A percentile compares a stretch with the other conserved stretches of the same genome.
Evolutionary conservation across 2,797 vertebrate species (phyloP).

Genomic region (Pterois miles): DNA sequence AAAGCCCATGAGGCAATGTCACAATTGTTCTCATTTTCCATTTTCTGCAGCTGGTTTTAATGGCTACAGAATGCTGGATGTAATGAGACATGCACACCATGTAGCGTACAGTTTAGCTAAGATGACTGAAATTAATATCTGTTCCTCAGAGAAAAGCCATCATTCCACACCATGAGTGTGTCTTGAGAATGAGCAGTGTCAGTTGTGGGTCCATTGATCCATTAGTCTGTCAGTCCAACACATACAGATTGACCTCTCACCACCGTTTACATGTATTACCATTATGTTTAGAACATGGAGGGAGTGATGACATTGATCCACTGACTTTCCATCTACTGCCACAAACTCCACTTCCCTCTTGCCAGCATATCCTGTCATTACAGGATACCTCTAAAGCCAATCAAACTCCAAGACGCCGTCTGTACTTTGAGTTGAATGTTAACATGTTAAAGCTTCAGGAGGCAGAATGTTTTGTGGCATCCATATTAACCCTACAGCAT

Average conservation of each 20-base stretch:
- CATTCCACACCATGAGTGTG: neutral
- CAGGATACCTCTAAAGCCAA: neutral
- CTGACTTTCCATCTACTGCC: neutral
- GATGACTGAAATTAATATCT: constrained; percentile 36
- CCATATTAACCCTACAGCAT: too few relatives aligned
- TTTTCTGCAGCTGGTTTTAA: constrained; percentile 49
- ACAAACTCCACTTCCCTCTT: neutral
- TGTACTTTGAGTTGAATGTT: neutral
- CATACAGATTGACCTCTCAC: neutral
- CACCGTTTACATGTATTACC: neutral
- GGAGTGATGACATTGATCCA: constrained; percentile 6
- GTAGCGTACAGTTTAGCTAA: constrained; percentile 13
- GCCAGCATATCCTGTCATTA: neutral
- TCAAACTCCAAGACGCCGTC: neutral
- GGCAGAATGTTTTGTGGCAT: too few relatives aligned
- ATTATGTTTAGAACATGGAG: constrained; percentile 7
- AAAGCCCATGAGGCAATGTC: constrained; percentile 31
- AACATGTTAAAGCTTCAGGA: neutral
- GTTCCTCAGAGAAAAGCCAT: constrained; percentile 12
- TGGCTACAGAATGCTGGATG: constrained; percentile 9
- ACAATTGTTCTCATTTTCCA: constrained; percentile 48
- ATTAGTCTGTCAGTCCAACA: constrained; percentile 8
- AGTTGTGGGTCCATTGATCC: neutral
- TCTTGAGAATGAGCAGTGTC: constrained; percentile 14
- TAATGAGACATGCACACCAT: constrained; percentile 36